Evolutionary conservation across 2,113 vertebrate genomes (phyloP), one percentile per base, ranked within the genome.

Genomic region (Vimba vimba): DNA sequence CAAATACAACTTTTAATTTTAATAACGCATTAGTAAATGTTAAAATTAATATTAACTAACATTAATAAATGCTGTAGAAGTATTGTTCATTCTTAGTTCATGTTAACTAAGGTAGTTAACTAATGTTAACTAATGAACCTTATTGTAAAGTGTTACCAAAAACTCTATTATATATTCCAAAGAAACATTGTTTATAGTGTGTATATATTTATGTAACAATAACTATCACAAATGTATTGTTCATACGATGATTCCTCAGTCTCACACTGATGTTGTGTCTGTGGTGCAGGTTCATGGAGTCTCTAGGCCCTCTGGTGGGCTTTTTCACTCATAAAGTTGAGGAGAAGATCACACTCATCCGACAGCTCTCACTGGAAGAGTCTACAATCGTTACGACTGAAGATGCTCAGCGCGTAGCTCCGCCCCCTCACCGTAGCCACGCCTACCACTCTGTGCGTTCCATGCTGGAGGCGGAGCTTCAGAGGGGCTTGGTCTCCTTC

Each of bases 291-390:
- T 91, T 96, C 69, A 93, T 95, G 88, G 91, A 91, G 21, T 86
- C 92, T 12, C 84, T 96, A 19, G 94, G 94, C 19, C 88, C 94
- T 12, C 87, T 94, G 68, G 94, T 95, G 10, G 66, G 92, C 15
- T 93, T 96, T 57, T 93, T 95, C 71, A 93, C 94, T 2, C 88
- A 79, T 25, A 94, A 96, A 82, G 92, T 93, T 4, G 84, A 60
- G 47, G 74, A 59, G 68, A 96, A 95, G 87, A 89, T 94, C 76
- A 57, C 78, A 33, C 87, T 91, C n/a, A 87, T 96, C 0, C 90
- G 93, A 33, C 86, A 82, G 8, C 89, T 90, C 13, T 86, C 88
- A 33, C 77, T 45, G 0, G 89, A 94, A 43, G 79, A 85, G 55
- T 23, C 66, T n/a, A 55, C 10, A 55, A 55, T 55, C 23, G 5